Percentiles rank a stretch among this genome's conserved stretches.
phyloP scores from a whole-genome alignment of 2,888 invertebrate species.

The Xestia ashworthii region DNA sequence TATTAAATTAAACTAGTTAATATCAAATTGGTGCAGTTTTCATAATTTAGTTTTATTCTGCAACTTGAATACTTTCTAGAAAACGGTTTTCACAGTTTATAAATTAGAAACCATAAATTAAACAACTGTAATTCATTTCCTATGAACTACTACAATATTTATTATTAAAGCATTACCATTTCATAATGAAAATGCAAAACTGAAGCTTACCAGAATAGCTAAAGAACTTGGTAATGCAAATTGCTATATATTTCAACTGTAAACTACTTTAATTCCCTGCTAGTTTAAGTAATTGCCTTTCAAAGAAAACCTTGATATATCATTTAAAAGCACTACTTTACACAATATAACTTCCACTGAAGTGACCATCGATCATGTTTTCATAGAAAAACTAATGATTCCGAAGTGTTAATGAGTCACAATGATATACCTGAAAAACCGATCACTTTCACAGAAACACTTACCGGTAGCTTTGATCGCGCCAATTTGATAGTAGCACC shows the following conservation, averaged over 20 bases:
- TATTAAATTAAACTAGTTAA: neutral
- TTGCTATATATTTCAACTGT: slow-evolving; percentile 17
- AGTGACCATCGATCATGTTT: slow-evolving; percentile 32
- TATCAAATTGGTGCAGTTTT: slow-evolving; percentile 3
- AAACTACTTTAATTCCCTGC: slow-evolving; percentile 30
- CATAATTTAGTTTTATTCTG: neutral
- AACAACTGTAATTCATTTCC: neutral
- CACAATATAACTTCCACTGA: slow-evolving; percentile 5
- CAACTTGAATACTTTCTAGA: neutral
- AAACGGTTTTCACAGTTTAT: neutral
- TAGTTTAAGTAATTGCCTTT: slow-evolving; percentile 27
- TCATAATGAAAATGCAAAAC: slow-evolving; percentile 33
- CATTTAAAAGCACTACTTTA: slow-evolving; percentile 8
- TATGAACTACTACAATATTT: neutral
- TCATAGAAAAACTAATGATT: slow-evolving; percentile 29
- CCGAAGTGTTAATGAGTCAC: slow-evolving; percentile 26
- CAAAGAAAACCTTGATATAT: slow-evolving; percentile 22
- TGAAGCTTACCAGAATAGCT: neutral
- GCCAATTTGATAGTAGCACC: slow-evolving; percentile 85
- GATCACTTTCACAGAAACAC: slow-evolving; percentile 52
- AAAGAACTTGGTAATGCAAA: slow-evolving; percentile 31
- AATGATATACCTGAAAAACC: slow-evolving; percentile 22
- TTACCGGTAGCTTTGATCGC: slow-evolving; percentile 72
- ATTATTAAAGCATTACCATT: neutral
- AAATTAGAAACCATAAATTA: neutral